These are phyloP conservation scores for Brachyptera risi DNA, from an alignment of 2,888 invertebrate species.

Conservation along the genomic window DNA sequence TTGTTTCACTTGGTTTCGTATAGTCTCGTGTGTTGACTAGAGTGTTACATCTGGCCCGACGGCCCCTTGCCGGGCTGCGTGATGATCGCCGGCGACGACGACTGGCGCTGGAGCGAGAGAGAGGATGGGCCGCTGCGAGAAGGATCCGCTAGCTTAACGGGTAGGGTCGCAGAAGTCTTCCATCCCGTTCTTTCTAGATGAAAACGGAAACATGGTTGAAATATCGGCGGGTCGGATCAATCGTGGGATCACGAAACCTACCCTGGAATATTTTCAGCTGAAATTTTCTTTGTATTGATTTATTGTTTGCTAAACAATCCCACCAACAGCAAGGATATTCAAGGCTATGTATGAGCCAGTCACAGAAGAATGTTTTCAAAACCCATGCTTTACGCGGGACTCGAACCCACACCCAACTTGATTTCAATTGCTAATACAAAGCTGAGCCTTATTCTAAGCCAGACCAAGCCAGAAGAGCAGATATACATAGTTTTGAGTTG, in stretches of 20 bases:
- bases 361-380: too few relatives aligned
- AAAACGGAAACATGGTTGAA: slow-evolving; percentile 10
- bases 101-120: neutral
- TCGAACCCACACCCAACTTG: too few relatives aligned
- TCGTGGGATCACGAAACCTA: neutral
- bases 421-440: too few relatives aligned
- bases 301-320: too few relatives aligned
- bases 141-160: slow-evolving; percentile 13
- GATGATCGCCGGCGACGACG: neutral
- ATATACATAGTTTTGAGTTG: too few relatives aligned
- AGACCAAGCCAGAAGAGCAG: too few relatives aligned
- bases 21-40: slow-evolving; percentile 6
- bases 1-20: neutral
- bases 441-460: too few relatives aligned
- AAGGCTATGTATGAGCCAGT: too few relatives aligned
- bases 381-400: too few relatives aligned
- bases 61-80: neutral
- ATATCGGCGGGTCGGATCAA: neutral
- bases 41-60: neutral
- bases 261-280: neutral
- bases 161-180: slow-evolving; percentile 29
- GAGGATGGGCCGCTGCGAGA: neutral
- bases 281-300: too few relatives aligned
- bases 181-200: slow-evolving; percentile 30
- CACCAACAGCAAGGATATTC: too few relatives aligned